Conservation (phyloP, 64 coral and sea anemone genomes). For the Montipora cactus region DNA sequence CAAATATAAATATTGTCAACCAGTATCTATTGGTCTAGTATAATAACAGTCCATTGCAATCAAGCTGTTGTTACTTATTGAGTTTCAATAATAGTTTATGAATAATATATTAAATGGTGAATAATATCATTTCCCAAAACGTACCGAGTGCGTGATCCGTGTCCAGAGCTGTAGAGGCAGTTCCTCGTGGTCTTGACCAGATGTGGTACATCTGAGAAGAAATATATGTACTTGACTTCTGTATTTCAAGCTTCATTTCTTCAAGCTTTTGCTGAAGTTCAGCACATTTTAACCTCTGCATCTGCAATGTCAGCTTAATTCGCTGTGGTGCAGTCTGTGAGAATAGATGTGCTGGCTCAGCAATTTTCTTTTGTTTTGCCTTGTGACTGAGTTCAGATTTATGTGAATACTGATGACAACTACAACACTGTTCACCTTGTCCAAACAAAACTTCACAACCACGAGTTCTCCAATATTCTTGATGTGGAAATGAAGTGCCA, state of each 20-base stretch:
- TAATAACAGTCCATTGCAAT: neutral
- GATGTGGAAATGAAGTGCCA: slow-evolving; percentile 38
- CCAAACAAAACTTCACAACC: slow-evolving; percentile 57
- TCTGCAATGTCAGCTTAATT: slow-evolving; percentile 52
- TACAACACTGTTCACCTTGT: slow-evolving; percentile 30
- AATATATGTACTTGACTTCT: slow-evolving; percentile 59
- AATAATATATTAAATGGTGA: neutral
- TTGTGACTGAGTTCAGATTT: slow-evolving; percentile 31
- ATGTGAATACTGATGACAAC: slow-evolving; percentile 40
- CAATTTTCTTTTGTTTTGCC: slow-evolving; percentile 34
- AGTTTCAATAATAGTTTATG: slow-evolving; percentile 4
- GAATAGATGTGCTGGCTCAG: slow-evolving; percentile 27
- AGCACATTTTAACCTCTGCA: slow-evolving; percentile 57
- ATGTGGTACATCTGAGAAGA: slow-evolving; percentile 53
- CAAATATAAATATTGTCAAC: slow-evolving; percentile 9
- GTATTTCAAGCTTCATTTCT: slow-evolving; percentile 44
- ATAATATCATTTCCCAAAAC: neutral
- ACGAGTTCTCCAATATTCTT: slow-evolving; percentile 58
- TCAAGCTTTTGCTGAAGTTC: slow-evolving; percentile 39
- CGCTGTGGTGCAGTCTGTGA: slow-evolving; percentile 42
- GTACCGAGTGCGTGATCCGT: slow-evolving; percentile 20
- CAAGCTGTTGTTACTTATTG: neutral
- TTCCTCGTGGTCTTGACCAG: slow-evolving; percentile 44
- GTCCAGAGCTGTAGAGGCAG: slow-evolving; percentile 34
- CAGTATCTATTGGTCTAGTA: neutral